Evolutionary conservation across 2,888 invertebrate genomes (phyloP).

Genomic region (Aphrophora alni): DNA sequence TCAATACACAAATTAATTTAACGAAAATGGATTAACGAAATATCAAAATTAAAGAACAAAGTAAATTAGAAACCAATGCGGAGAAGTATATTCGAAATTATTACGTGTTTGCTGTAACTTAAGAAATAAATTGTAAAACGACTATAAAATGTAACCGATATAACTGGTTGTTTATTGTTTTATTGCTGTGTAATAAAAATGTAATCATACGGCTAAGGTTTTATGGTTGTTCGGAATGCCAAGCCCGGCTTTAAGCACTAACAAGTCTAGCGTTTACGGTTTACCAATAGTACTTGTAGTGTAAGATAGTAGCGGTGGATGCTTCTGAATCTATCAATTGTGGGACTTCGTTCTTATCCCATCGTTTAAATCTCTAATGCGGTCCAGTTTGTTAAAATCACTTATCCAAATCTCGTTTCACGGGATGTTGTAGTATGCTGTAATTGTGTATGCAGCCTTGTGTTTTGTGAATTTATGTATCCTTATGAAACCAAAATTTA

Average conservation of each 20-base stretch:
- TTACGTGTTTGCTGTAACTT: background rate
- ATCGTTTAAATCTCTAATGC: no score
- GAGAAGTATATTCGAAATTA: background rate
- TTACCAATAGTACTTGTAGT: background rate
- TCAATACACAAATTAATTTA: no score
- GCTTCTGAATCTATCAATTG: no score
- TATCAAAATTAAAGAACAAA: background rate
- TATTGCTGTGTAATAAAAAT: constrained; percentile 26
- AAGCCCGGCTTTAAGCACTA: background rate
- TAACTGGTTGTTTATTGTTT: constrained; percentile 31
- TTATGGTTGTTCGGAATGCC: background rate
- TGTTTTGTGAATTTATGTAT: no score
- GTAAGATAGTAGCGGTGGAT: no score
- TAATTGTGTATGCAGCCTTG: no score
- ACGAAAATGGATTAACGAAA: background rate
- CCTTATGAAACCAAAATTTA: no score
- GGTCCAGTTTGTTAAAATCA: no score
- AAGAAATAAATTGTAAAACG: background rate
- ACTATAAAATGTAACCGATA: background rate
- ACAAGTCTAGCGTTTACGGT: background rate
- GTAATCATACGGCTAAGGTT: constrained; percentile 9
- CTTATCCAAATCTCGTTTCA: no score
- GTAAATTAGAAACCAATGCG: background rate
- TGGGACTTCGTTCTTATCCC: background rate
- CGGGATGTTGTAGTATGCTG: no score